Base-by-base conservation (phyloP, 2,113 vertebrate genomes). In the Myotis lucifugus region DNA sequence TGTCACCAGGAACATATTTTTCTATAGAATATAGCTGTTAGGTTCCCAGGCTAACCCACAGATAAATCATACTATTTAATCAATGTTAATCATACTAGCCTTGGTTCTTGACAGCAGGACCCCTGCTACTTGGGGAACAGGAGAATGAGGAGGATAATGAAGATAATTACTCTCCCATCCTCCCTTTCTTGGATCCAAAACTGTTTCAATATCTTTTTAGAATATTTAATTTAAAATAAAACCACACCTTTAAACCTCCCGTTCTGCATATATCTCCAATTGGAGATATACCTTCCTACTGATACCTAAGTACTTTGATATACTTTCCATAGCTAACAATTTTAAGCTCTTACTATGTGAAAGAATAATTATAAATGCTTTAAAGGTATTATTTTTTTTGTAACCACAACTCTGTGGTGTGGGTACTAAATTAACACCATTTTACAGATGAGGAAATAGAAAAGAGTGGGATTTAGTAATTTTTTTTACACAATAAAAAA, bases 11-110 rank as follows among this genome's bases (percentile, higher is more conserved):
- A 79, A 54, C 6, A n/a, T 42, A 17, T 56, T 84, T 78, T 78
- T 93, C 50, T 79, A 23, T 37, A 48, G 29, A 91, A 82, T 25
- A 64, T 14, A 74, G 8, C 25, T 81, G 29, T 79, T 88, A 70
- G 9, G 21, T 88, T 96, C 42, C 40, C 48, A 96, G 78, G 50
- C 54, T 88, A 83, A 29, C n/a, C 23, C 61, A 93, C 66, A 64
- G 9, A 59, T 34, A 78, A 70, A 79, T 69, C 21, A 78, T 40
- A 37, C 8, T 74, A 25, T 93, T 94, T 82, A 95, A 64, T 82
- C 69, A 66, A 66, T 89, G 52, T 15, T 79, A 70, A 88, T 73
- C 64, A 73, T 77, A 69, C 23, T 46, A 70, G 27, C 10, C 40
- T 86, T n/a, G 73, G 34, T 77, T 95, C 40, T 84, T 89, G 76